Evolutionary conservation across 2,113 vertebrate genomes (phyloP).

Genomic region (Pseudorectes ferrugineus): DNA sequence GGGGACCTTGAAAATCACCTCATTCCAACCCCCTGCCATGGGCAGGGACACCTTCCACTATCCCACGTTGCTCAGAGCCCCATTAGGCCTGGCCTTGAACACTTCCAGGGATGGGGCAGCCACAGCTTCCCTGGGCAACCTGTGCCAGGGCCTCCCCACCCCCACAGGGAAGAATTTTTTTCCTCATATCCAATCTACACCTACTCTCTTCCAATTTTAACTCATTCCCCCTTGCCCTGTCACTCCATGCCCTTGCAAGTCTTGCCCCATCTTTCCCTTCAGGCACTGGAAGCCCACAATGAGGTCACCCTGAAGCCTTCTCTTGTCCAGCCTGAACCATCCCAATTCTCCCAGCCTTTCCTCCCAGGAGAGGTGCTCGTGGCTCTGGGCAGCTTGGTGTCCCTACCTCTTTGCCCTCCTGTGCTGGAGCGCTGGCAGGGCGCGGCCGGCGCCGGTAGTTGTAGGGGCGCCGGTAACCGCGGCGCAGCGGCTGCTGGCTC

Average conservation of each 20-base stretch:
- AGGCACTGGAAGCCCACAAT: rapidly evolving
- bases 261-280: not conserved
- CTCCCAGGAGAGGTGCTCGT: not conserved
- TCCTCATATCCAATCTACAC: not conserved
- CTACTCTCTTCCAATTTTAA: not conserved
- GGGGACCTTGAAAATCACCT: not conserved
- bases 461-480: slow-evolving; percentile 73
- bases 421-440: slow-evolving; percentile 67
- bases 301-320: not conserved
- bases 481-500: slow-evolving; percentile 71
- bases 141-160: rapidly evolving
- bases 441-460: slow-evolving; percentile 74
- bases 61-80: not conserved
- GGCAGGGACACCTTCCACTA: not conserved
- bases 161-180: not conserved
- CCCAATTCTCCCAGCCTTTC: not conserved
- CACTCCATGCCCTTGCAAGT: not conserved
- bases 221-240: not conserved
- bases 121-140: not conserved
- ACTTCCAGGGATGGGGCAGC: not conserved
- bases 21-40: not conserved
- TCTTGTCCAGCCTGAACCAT: not conserved
- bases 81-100: not conserved
- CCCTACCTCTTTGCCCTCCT: slow-evolving; percentile 70
- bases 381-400: rapidly evolving